phyloP scores from a whole-genome alignment of 2,113 vertebrate species.

The Glaucidium brasilianum region DNA sequence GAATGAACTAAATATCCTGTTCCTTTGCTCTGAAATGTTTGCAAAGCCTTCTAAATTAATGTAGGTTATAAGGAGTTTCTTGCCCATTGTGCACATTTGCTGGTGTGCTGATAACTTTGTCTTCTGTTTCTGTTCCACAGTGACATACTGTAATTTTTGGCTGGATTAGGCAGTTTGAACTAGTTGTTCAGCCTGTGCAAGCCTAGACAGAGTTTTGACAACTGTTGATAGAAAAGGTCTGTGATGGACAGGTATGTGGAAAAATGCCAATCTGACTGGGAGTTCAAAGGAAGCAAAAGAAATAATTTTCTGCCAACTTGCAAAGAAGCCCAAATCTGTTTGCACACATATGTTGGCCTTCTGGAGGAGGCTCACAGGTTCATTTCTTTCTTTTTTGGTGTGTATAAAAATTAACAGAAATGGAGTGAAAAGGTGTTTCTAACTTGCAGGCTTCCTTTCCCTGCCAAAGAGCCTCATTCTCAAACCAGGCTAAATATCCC shows the following conservation, averaged over 20 bases:
- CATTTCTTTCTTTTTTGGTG: not conserved
- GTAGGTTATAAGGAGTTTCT: not conserved
- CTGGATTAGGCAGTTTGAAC: not conserved
- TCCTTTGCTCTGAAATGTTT: not conserved
- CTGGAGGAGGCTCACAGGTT: not conserved
- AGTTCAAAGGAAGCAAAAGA: not conserved
- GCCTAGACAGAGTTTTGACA: not conserved
- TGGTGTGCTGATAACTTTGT: not conserved
- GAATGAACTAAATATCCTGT: not conserved
- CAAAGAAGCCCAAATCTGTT: not conserved
- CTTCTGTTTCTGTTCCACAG: not conserved
- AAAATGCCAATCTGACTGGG: not conserved
- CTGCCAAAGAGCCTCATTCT: not conserved
- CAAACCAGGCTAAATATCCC: not conserved
- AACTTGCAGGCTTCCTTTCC: constrained; percentile 6
- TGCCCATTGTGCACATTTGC: not conserved
- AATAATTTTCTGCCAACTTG: not conserved
- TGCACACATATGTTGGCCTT: not conserved
- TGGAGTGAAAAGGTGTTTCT: constrained; percentile 3
- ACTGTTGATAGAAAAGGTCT: not conserved
- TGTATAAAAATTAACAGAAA: not conserved
- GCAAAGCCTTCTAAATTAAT: not conserved
- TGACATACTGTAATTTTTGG: not conserved
- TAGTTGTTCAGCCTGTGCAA: not conserved
- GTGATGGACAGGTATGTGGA: not conserved